phyloP scores from a whole-genome alignment of 2,797 vertebrate genomes.

The Enteromius paludinosus region DNA sequence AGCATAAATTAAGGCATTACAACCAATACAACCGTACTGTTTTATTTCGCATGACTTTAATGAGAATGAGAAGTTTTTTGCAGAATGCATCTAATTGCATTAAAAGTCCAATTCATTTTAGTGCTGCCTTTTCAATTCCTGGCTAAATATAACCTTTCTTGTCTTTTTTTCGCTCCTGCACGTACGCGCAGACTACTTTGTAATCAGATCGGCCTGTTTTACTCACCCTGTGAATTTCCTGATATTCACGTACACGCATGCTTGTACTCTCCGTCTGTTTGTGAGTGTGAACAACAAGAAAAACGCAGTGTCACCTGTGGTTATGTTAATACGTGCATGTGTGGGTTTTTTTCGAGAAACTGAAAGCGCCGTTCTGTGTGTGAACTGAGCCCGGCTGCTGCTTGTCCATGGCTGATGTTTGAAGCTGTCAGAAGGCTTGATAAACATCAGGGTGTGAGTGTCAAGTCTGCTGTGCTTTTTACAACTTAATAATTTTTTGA shows the following conservation, averaged over 20 bases:
- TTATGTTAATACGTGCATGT: constrained; percentile 50
- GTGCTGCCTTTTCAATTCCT: background rate
- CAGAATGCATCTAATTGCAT: background rate
- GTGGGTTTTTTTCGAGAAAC: constrained; percentile 63
- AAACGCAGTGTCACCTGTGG: constrained; percentile 55
- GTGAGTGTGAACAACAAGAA: constrained; percentile 43
- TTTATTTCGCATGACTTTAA: background rate
- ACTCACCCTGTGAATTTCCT: constrained; percentile 51
- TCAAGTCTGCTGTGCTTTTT: background rate
- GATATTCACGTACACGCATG: constrained; percentile 28
- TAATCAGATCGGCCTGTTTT: constrained; percentile 16
- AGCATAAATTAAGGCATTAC: background rate
- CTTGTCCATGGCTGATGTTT: background rate
- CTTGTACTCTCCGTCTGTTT: background rate
- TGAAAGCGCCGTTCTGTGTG: constrained; percentile 51
- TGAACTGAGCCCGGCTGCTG: background rate
- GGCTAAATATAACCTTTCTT: constrained; percentile 3
- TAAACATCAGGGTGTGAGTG: constrained; percentile 48
- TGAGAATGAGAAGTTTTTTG: background rate
- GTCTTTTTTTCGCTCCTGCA: background rate
- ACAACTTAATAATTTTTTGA: background rate
- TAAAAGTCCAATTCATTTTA: background rate
- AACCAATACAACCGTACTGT: background rate
- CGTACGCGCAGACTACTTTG: background rate
- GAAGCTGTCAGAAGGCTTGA: constrained; percentile 39